Evolutionary conservation across 2,113 vertebrate species (phyloP), one percentile per base, ranked within the genome.

Genomic region (Dromas ardeola): DNA sequence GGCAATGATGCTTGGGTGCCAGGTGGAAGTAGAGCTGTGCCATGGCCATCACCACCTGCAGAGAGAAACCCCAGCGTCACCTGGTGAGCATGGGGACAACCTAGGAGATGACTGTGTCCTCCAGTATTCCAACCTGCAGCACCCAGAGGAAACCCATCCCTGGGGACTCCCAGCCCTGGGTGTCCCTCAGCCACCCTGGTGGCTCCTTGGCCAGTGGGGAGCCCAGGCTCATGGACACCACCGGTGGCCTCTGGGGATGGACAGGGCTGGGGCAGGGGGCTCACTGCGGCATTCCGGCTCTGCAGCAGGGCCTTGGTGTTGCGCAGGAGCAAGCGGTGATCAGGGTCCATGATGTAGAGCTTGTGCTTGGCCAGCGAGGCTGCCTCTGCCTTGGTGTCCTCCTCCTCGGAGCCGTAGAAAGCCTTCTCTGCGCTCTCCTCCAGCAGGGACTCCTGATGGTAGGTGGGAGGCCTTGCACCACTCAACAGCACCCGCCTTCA

Each of bases 1-100:
- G 45, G 45, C 45, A 47, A 21, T 47, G 45, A 47, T 47, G 45
- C 20, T 20, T 47, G 45, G 45, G 45, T n/a, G 99, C 99, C 52
- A 99, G 98, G 91, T 99, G 99, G 97, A 99, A 99, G 97, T 99
- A 99, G 13, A 99, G 98, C 98, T 99, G 99, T 23, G 99, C 99
- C 72, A 99, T 99, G 0, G 99, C 99, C 99, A 99, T 99, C 96
- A 99, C 99, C 96, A 99, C 99, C 99, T 99, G 95, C 5, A n/a
- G 21, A 76, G 66, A 93, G 18, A 88, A 30, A 69, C 6, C 27
- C 0, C 3, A 32, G 19, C 0, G 0, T 90, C 77, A 89, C 29
- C 30, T 3, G 1, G 19, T 21, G 10, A 11, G 43, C 49, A 58
- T 0, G 9, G 62, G 27, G 32, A 81, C 45, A 72, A 32, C 15